Percentiles rank a stretch among this genome's conserved stretches.
These are phyloP conservation scores for Tiliacea citrago DNA, from an alignment of 2,888 invertebrate species.

Conservation along the genomic window DNA sequence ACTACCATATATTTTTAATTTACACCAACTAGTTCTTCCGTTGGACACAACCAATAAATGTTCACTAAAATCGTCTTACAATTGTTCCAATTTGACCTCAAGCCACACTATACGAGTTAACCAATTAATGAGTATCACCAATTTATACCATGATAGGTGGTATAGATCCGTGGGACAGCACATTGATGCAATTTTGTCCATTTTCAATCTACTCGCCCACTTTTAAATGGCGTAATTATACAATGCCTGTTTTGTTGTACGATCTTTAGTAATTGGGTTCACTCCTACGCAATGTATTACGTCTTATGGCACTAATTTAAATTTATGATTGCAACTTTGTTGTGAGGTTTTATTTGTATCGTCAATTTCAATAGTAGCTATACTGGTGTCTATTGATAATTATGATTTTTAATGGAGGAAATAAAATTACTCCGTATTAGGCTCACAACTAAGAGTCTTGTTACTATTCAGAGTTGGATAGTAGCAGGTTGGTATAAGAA, in stretches of 20 bases:
- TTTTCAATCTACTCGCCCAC: slow-evolving; percentile 69
- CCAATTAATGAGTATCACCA: slow-evolving; percentile 75
- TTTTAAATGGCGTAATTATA: slow-evolving; percentile 60
- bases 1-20: slow-evolving; percentile 30
- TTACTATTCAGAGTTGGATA: not conserved
- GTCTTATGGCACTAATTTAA: slow-evolving; percentile 25
- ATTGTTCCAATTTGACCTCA: slow-evolving; percentile 67
- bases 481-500: not conserved
- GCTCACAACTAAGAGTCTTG: no score
- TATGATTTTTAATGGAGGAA: slow-evolving; percentile 13
- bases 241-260: slow-evolving; percentile 43
- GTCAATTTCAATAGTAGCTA: slow-evolving; percentile 2
- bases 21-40: slow-evolving; percentile 5
- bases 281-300: slow-evolving; percentile 56
- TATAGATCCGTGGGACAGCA: slow-evolving; percentile 68
- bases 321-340: slow-evolving; percentile 37
- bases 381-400: not conserved
- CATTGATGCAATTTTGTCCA: slow-evolving; percentile 73
- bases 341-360: not conserved
- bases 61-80: slow-evolving; percentile 63
- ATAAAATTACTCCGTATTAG: not conserved
- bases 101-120: slow-evolving; percentile 69
- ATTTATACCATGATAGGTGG: slow-evolving; percentile 75
- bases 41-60: slow-evolving; percentile 54
- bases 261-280: slow-evolving; percentile 55